phyloP scores from a whole-genome alignment of 2,797 vertebrate genomes.

The Sebastes itinus region DNA sequence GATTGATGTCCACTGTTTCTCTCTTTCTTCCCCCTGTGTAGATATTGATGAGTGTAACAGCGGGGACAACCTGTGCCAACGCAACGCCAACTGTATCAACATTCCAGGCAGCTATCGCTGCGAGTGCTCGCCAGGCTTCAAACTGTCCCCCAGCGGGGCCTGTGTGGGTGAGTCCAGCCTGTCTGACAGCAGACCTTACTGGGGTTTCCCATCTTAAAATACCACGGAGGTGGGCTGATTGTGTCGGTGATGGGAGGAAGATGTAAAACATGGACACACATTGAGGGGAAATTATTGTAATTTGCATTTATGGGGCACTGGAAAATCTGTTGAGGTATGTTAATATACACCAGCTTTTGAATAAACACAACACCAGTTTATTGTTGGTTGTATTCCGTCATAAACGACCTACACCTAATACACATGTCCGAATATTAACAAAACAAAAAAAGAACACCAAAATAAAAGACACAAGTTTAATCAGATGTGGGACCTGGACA shows the following conservation, averaged over 20 bases:
- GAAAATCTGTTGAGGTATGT: neutral
- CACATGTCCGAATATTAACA: neutral
- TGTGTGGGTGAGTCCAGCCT: constrained; percentile 88
- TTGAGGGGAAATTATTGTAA: neutral
- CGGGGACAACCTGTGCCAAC: constrained; percentile 90
- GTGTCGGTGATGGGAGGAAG: neutral
- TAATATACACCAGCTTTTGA: neutral
- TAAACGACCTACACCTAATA: neutral
- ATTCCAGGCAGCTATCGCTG: constrained; percentile 94
- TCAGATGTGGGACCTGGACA: neutral
- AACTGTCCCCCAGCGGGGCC: constrained; percentile 89
- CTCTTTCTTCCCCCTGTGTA: constrained; percentile 57
- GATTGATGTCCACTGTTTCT: constrained; percentile 60
- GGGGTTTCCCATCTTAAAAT: neutral
- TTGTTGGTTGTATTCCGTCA: neutral
- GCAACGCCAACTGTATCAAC: constrained; percentile 92
- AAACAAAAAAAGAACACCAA: neutral
- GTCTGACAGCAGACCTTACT: neutral
- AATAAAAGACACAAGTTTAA: neutral
- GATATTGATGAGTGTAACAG: constrained; percentile 95
- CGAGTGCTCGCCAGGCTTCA: constrained; percentile 90
- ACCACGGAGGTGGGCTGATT: neutral
- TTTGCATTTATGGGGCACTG: neutral
- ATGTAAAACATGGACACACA: neutral
- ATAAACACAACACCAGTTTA: neutral